These are phyloP conservation scores for Cygnus atratus DNA, from an alignment of 2,113 vertebrate species.

Conservation along the genomic window DNA sequence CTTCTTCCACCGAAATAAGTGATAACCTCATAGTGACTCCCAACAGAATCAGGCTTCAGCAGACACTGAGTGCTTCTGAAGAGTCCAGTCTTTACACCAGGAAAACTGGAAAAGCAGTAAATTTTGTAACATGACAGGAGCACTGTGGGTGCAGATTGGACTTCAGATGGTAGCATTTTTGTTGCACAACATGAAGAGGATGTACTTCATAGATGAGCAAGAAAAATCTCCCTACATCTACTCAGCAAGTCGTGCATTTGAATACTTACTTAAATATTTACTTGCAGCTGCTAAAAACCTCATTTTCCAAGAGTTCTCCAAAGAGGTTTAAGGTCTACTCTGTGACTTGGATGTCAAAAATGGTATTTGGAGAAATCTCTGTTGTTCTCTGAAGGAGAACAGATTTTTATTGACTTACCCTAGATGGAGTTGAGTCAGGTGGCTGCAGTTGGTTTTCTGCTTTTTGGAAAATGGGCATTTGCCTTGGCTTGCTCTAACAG, in stretches of 20 bases:
- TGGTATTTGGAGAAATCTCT: neutral
- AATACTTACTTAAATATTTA: neutral
- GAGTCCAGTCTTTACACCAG: neutral
- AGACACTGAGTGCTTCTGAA: neutral
- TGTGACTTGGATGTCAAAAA: slow-evolving; percentile 5
- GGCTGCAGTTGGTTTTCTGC: neutral
- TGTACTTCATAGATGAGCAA: neutral
- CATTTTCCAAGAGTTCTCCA: neutral
- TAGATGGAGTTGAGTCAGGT: neutral
- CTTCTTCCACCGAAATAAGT: neutral
- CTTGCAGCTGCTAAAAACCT: slow-evolving; percentile 15
- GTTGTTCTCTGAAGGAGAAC: neutral
- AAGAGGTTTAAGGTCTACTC: neutral
- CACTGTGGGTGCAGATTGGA: neutral
- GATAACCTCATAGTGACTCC: neutral
- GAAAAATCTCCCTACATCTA: neutral
- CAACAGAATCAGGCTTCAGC: neutral
- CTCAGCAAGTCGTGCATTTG: neutral
- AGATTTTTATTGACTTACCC: neutral
- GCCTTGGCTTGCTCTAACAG: neutral
- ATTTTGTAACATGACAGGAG: neutral
- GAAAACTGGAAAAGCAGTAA: neutral
- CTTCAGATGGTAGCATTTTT: neutral
- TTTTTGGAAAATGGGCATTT: neutral
- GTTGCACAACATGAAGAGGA: neutral